Percentiles rank a stretch among this genome's conserved stretches.
Conservation (phyloP, 2,113 vertebrate species). For the Peromyscus leucopus region DNA sequence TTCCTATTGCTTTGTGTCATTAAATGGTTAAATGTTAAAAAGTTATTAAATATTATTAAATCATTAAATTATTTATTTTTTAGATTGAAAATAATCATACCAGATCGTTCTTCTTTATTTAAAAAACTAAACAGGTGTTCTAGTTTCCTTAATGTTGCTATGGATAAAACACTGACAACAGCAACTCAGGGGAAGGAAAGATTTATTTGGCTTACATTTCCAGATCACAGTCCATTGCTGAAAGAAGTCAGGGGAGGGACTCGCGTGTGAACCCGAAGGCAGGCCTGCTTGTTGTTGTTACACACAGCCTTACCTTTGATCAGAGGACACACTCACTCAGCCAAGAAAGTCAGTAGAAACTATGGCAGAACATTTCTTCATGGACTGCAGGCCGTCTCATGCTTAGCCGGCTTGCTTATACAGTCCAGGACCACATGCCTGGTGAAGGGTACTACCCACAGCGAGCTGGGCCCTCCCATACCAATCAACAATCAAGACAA, state of each 20-base stretch:
- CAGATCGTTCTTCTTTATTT: neutral
- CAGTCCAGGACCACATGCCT: neutral
- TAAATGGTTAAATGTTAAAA: neutral
- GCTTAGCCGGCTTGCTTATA: neutral
- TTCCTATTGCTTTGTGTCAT: neutral
- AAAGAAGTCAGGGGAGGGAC: too few relatives aligned
- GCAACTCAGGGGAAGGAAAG: neutral
- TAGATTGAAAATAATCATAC: neutral
- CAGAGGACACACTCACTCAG: neutral
- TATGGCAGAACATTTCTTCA: neutral
- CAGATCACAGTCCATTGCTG: neutral
- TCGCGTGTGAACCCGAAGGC: neutral
- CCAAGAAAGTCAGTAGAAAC: neutral
- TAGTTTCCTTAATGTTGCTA: neutral
- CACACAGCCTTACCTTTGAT: neutral
- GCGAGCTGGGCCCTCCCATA: neutral
- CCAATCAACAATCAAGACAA: neutral
- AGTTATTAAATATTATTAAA: neutral
- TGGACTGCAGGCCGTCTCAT: neutral
- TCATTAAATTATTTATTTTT: neutral
- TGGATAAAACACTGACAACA: neutral
- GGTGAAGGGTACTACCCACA: neutral
- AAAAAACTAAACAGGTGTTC: neutral
- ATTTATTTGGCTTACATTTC: neutral
- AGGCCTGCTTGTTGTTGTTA: neutral